phyloP scores from a whole-genome alignment of 2,888 invertebrate genomes.

The Drosophila peninsularis region DNA sequence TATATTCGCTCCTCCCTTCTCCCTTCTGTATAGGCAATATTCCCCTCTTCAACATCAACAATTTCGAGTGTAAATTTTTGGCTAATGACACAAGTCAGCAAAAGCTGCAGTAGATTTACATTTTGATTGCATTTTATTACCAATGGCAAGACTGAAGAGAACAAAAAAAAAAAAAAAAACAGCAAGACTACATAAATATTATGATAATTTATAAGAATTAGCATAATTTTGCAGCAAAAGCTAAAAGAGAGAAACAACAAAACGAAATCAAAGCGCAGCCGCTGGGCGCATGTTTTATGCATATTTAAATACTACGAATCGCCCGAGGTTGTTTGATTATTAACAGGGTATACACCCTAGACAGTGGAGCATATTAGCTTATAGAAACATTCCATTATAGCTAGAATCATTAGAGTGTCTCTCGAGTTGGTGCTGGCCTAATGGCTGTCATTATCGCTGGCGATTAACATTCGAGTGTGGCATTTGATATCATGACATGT shows the following conservation, averaged over 20 bases:
- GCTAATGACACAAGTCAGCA: conserved; percentile 20
- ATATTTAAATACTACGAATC: conserved; percentile 42
- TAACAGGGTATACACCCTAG: conserved; percentile 10
- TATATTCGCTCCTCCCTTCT: not conserved
- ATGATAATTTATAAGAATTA: conserved; percentile 54
- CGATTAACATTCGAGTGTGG: conserved; percentile 50
- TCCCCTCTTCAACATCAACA: not conserved
- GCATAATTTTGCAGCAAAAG: conserved; percentile 39
- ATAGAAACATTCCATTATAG: not conserved
- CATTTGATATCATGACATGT: conserved; percentile 39
- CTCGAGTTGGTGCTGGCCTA: not conserved
- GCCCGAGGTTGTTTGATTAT: conserved; percentile 30
- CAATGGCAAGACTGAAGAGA: conserved; percentile 4
- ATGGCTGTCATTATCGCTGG: conserved; percentile 39
- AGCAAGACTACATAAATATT: conserved; percentile 28
- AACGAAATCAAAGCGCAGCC: conserved; percentile 12
- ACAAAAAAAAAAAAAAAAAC: not conserved
- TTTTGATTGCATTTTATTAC: conserved; percentile 54
- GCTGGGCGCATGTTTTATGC: conserved; percentile 39
- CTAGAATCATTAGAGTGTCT: conserved; percentile 4
- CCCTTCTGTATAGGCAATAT: not conserved
- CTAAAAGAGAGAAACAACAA: conserved; percentile 6
- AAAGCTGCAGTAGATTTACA: conserved; percentile 47
- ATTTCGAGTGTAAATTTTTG: not conserved
- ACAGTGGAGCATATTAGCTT: conserved; percentile 6